Evolutionary conservation across 2,888 invertebrate species (phyloP), one percentile per base, ranked within the genome.

Genomic region (Argynnis bischoffii): DNA sequence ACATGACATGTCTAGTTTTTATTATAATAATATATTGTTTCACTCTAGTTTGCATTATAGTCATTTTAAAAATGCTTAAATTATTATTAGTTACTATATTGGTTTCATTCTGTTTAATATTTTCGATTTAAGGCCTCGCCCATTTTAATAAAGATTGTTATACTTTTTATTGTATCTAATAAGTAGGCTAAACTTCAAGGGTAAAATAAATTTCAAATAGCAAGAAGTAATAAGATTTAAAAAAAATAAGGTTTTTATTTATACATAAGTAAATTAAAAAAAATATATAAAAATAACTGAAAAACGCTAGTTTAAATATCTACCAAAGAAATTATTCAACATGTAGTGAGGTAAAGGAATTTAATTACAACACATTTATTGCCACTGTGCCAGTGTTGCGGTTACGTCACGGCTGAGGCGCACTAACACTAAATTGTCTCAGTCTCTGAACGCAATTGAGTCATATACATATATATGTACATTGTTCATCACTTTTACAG

Each of bases 331-430:
- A 61, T 51, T 61, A 35, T 35, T 51, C 35, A 61, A 31, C 18
- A 35, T 55, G 61, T 55, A 59, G 55, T 66, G 60, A 15, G 54
- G 53, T 51, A 47, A 46, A 35, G n/a, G 55, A 68, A 64, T 61
- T 51, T 64, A 61, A 69, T 69, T 51, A 69, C 60, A 55, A 51
- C 21, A 46, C 68, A 60, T 64, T 64, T 64, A 64, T 64, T 69
- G 31, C 11, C 50, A 48, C 18, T 55, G 55, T 46, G 50, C 59
- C 60, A 60, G 41, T 64, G 46, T 51, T 61, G 68, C 46, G 68
- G 68, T 69, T 18, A 16, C 41, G 60, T 18, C 51, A 50, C 55
- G 31, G 55, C 31, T 64, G 21, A 51, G 56, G n/a, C 18, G 64
- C 31, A 55, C 55, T 69, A 54, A 56, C 60, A 46, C 26, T 50